Evolutionary conservation across 2,113 vertebrate genomes (phyloP).

Genomic region (Nymphicus hollandicus): DNA sequence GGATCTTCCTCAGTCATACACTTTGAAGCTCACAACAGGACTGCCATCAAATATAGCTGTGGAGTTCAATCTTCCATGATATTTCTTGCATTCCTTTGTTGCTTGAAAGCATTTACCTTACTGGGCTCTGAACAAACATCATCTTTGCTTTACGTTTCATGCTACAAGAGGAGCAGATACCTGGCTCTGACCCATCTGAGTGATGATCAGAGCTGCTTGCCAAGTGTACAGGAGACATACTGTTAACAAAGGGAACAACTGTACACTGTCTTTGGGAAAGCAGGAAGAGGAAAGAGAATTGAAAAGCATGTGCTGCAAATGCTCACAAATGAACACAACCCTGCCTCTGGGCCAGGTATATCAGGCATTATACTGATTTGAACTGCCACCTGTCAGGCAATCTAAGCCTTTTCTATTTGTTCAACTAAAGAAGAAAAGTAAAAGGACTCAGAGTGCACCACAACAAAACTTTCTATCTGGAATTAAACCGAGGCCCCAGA

Average conservation of each 20-base stretch:
- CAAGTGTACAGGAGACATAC: background rate
- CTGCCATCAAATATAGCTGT: background rate
- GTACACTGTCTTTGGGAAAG: background rate
- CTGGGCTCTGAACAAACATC: background rate
- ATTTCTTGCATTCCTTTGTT: background rate
- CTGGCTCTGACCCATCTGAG: background rate
- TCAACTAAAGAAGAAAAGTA: background rate
- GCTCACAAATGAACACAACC: background rate
- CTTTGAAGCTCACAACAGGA: background rate
- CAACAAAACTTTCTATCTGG: background rate
- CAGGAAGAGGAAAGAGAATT: background rate
- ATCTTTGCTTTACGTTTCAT: background rate
- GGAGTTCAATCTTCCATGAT: background rate
- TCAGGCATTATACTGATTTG: background rate
- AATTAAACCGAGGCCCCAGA: background rate
- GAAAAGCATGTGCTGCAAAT: background rate
- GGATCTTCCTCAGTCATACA: background rate
- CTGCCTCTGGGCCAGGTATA: background rate
- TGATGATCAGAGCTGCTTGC: background rate
- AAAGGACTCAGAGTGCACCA: background rate
- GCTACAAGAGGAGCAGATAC: background rate
- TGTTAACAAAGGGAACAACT: background rate
- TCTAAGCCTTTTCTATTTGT: background rate
- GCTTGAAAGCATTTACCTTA: accelerated
- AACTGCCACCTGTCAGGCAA: background rate